phyloP scores from a whole-genome alignment of 2,797 vertebrate genomes.

The Enteromius argenteus region DNA sequence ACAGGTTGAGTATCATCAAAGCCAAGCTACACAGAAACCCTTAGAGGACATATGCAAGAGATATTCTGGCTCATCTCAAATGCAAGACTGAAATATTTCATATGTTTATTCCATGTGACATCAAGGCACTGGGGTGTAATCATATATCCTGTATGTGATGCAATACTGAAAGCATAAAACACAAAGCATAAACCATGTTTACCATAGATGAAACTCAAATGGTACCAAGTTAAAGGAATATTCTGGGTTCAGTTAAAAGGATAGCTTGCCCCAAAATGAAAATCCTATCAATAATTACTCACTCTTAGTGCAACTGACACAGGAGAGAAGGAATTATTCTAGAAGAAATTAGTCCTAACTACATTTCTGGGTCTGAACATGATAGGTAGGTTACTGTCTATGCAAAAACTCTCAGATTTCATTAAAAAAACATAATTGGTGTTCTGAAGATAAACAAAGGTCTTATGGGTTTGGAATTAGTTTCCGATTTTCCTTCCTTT shows the following conservation, averaged over 20 bases:
- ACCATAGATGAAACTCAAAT: neutral
- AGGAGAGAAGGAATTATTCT: neutral
- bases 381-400: too few relatives aligned
- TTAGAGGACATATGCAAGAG: constrained; percentile 39
- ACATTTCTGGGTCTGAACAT: neutral
- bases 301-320: neutral
- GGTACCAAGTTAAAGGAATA: neutral
- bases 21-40: constrained; percentile 27
- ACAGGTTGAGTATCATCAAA: constrained; percentile 43
- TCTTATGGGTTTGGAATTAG: neutral
- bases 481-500: neutral
- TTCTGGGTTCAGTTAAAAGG: neutral
- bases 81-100: constrained; percentile 27
- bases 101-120: constrained; percentile 40
- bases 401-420: neutral
- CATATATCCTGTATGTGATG: constrained; percentile 14
- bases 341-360: neutral
- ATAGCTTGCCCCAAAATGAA: neutral
- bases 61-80: neutral
- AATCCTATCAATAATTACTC: neutral
- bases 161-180: neutral
- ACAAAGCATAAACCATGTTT: neutral
- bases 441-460: neutral
- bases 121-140: constrained; percentile 15
- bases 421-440: neutral